phyloP scores from a whole-genome alignment of 2,888 invertebrate genomes.

The Argynnis bischoffii region DNA sequence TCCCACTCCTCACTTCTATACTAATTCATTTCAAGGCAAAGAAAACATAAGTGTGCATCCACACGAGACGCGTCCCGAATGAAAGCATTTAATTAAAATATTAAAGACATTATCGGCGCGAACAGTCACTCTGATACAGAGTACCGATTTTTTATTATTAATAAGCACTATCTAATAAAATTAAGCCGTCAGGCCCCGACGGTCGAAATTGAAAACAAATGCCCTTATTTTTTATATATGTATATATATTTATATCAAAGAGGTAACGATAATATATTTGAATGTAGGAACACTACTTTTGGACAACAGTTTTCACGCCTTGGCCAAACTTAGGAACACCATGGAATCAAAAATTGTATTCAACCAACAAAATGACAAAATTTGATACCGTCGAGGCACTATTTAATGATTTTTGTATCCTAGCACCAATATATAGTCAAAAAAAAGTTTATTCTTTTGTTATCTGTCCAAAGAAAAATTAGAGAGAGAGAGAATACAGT shows the following conservation, averaged over 20 bases:
- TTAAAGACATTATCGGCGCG: conserved; percentile 51
- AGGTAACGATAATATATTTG: not conserved
- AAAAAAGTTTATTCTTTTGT: conserved; percentile 5
- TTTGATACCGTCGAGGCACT: conserved; percentile 19
- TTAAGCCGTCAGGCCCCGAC: conserved; percentile 32
- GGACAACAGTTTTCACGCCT: not conserved
- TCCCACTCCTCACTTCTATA: conserved; percentile 60
- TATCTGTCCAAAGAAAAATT: conserved; percentile 26
- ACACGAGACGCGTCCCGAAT: conserved; percentile 3
- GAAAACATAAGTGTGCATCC: conserved; percentile 39
- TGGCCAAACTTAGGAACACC: conserved; percentile 10
- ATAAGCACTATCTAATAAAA: conserved; percentile 74
- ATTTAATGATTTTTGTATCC: conserved; percentile 31
- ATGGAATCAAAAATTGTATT: not conserved
- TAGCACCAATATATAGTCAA: conserved; percentile 40
- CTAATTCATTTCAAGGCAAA: conserved; percentile 59
- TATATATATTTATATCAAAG: not conserved
- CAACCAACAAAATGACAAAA: conserved; percentile 3
- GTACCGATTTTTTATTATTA: conserved; percentile 62
- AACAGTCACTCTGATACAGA: conserved; percentile 73
- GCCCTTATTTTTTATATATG: not conserved
- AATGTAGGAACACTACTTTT: conserved; percentile 14
- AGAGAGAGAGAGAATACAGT: not conserved
- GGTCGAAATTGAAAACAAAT: not conserved
- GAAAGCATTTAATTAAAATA: not conserved